A percentile compares a stretch with the other conserved stretches of the same genome.
These are phyloP conservation scores for Latrodectus hesperus DNA, from an alignment of 2,888 invertebrate genomes.

Conservation along the genomic window DNA sequence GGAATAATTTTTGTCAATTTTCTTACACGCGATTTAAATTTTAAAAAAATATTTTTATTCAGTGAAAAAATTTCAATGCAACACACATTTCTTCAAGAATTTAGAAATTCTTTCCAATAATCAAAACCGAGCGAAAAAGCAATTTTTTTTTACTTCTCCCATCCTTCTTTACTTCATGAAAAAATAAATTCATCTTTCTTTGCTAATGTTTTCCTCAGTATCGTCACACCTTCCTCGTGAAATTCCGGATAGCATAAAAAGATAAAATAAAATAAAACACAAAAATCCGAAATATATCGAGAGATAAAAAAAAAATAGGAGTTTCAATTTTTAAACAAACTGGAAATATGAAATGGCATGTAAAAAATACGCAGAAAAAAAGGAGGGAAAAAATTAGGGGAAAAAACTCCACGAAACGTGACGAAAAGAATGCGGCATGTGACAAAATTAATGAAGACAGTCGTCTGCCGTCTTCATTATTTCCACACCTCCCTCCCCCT, in stretches of 20 bases:
- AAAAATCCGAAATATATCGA: background rate
- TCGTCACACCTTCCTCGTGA: too few relatives aligned
- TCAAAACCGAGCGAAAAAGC: too few relatives aligned
- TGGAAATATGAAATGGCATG: background rate
- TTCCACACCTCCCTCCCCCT: constrained; percentile 24
- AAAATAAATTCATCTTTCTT: too few relatives aligned
- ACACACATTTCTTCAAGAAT: too few relatives aligned
- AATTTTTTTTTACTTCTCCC: too few relatives aligned
- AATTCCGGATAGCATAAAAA: background rate
- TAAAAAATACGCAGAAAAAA: background rate
- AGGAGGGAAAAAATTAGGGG: background rate
- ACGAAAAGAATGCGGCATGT: constrained; percentile 46
- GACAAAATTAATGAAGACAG: constrained; percentile 65
- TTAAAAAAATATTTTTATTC: too few relatives aligned
- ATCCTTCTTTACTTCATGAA: too few relatives aligned
- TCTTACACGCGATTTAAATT: too few relatives aligned
- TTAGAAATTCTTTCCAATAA: too few relatives aligned
- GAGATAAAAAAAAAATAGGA: constrained; percentile 3
- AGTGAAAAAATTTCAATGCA: too few relatives aligned
- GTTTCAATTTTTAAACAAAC: background rate
- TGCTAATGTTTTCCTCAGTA: too few relatives aligned
- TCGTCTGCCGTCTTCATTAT: constrained; percentile 53
- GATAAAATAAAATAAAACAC: background rate
- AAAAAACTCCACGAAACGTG: background rate
- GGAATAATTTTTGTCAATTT: too few relatives aligned